phyloP scores from a whole-genome alignment of 2,113 vertebrate genomes.

The Chloebia gouldiae region DNA sequence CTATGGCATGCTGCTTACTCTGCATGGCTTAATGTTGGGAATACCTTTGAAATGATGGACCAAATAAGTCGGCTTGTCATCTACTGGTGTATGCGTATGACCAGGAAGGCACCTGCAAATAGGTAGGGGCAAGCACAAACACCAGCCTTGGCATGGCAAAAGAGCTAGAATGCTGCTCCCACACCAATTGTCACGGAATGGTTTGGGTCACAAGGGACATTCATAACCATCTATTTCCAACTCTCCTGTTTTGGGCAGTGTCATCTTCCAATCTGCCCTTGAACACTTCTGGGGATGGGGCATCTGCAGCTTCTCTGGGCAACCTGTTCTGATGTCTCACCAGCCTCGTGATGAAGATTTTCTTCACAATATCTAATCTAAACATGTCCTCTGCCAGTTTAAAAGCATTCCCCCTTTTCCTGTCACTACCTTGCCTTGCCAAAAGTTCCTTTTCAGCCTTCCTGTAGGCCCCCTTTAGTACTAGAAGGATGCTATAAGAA shows the following conservation, averaged over 20 bases:
- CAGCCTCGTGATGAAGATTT: background rate
- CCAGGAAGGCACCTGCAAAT: background rate
- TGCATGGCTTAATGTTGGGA: background rate
- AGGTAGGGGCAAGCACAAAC: background rate
- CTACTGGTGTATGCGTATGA: fast-evolving
- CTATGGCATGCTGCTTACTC: background rate
- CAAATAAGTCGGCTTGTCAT: background rate
- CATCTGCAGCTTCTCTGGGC: background rate
- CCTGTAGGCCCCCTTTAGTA: background rate
- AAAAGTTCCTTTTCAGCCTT: background rate
- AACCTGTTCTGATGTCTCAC: fast-evolving
- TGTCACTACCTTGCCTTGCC: background rate
- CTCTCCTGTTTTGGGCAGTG: background rate
- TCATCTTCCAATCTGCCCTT: background rate
- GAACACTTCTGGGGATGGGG: background rate
- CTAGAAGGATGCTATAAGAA: background rate
- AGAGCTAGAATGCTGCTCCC: background rate
- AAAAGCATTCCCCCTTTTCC: background rate
- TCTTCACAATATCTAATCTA: background rate
- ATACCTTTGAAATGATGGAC: background rate
- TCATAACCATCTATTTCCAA: background rate
- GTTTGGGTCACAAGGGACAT: background rate
- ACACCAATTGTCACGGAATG: background rate
- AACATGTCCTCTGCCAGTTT: background rate
- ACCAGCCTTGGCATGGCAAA: background rate